These are phyloP conservation scores for Platalea minor DNA, from an alignment of 2,797 vertebrate genomes.

Conservation along the genomic window DNA sequence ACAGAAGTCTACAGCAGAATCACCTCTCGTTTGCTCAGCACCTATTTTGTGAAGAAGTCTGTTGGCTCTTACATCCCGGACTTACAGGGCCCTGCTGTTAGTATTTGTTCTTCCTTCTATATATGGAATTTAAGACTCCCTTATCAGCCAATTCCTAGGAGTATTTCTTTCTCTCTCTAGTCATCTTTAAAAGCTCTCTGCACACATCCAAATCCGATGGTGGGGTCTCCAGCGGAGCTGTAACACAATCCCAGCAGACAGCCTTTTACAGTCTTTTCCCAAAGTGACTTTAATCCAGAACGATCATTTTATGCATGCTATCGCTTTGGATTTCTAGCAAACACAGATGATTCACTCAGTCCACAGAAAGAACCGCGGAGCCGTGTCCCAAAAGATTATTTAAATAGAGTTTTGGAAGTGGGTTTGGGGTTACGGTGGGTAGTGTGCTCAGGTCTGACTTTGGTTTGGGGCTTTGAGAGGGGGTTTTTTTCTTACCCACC, in stretches of 20 bases:
- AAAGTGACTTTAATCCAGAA: constrained; percentile 32
- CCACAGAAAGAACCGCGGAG: not conserved
- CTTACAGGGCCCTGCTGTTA: not conserved
- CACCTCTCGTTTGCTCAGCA: not conserved
- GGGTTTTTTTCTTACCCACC: not conserved
- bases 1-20: not conserved
- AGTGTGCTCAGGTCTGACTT: not conserved
- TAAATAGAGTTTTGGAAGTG: not conserved
- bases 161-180: constrained; percentile 5
- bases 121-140: constrained; percentile 16
- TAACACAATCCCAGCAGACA: constrained; percentile 27
- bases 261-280: constrained; percentile 27
- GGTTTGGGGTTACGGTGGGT: not conserved
- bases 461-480: not conserved
- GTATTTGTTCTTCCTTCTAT: constrained; percentile 7
- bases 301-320: not conserved
- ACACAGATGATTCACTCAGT: not conserved
- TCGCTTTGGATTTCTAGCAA: not conserved
- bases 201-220: not conserved
- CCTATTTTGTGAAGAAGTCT: not conserved
- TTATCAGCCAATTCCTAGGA: not conserved
- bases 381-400: not conserved
- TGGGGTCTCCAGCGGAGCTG: not conserved
- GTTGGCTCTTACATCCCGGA: not conserved
- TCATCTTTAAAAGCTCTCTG: constrained; percentile 16